Evolutionary conservation across 2,888 invertebrate species (phyloP), one percentile per base, ranked within the genome.

Genomic region (Trichogramma evanescens): DNA sequence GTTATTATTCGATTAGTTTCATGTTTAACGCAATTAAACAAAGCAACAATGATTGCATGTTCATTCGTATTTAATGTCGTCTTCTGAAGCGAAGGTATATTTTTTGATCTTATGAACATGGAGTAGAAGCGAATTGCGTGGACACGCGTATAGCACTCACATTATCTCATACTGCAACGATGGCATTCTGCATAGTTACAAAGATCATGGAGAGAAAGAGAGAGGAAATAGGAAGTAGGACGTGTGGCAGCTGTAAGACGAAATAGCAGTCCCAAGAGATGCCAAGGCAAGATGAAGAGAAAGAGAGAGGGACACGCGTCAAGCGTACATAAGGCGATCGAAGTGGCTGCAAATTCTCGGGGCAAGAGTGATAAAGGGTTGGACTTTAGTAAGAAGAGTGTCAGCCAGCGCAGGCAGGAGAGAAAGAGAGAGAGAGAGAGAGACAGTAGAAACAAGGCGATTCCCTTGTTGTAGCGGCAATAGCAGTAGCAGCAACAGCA

Each of bases 211-310:
- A 55, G 58, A 43, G 48, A 55, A 48, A 54, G 52, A 61, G 61
- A 13, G n/a, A 55, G 68, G 63, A 56, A 50, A 55, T 43, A 54
- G 71, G 71, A 72, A 71, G 71, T 69, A 69, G 73, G 71, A 73
- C 71, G 73, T 74, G 73, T 73, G 72, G 69, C 70, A 68, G 70
- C 2, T 26, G 26, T 51, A 57, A 67, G 69, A 69, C 66, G 63
- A 56, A 57, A 56, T 55, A 61, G 52, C 52, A 50, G 60, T 64
- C 60, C 60, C 61, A 52, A 6, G 58, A 62, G 64, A 61, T 59
- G 58, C 54, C 58, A 50, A 52, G 50, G 58, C 43, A 59, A 63
- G 64, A 63, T 58, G 63, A 67, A 66, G 59, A 62, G 63, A 26
- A 10, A 56, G 62, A 56, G 63, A 52, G 59, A 66, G 66, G 62